phyloP scores from a whole-genome alignment of 2,797 vertebrate genomes.

The Cephalopachus bancanus region DNA sequence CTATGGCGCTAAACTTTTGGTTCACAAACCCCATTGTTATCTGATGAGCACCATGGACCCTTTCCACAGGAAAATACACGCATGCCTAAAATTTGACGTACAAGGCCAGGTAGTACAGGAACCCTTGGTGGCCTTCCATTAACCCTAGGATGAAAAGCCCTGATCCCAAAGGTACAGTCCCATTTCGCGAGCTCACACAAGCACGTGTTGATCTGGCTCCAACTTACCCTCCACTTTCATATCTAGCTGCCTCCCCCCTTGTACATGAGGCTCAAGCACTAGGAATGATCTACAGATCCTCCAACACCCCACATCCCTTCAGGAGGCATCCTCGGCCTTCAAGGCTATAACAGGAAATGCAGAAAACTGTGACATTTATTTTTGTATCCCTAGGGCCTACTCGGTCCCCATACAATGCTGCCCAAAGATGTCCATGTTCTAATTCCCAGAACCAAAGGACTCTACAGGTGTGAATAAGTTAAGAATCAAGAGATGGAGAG shows the following conservation, averaged over 20 bases:
- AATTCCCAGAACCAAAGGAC: neutral
- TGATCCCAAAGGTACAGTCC: neutral
- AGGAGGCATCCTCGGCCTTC: neutral
- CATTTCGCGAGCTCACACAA: neutral
- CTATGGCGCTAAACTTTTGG: neutral
- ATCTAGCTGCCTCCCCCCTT: neutral
- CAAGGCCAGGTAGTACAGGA: neutral
- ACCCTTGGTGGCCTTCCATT: neutral
- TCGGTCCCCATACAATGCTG: neutral
- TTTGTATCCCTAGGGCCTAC: neutral
- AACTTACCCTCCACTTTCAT: neutral
- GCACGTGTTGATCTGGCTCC: neutral
- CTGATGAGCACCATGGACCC: neutral
- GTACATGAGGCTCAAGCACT: neutral
- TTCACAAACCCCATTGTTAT: neutral
- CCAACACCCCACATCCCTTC: neutral
- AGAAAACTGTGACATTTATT: neutral
- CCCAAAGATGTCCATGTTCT: neutral
- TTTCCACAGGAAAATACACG: neutral
- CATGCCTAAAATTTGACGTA: neutral
- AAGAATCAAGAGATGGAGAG: neutral
- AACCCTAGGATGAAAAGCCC: neutral
- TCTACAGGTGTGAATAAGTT: neutral
- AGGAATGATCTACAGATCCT: neutral
- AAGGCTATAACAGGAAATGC: neutral